These are phyloP conservation scores for Stenoptilia bipunctidactyla DNA, from an alignment of 2,888 invertebrate species.

Conservation along the genomic window DNA sequence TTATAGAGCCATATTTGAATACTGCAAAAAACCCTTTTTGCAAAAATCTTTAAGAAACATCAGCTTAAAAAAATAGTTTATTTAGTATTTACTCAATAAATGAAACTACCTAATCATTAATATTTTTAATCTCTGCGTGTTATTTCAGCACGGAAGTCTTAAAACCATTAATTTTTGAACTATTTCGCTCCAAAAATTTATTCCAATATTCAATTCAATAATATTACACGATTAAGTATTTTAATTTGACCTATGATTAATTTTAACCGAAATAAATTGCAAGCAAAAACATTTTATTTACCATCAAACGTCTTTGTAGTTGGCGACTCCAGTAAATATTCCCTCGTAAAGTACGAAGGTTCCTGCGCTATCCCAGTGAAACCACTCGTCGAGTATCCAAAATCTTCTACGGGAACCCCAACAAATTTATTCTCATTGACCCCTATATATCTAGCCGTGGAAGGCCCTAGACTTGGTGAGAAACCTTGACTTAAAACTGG, in stretches of 20 bases:
- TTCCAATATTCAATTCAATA: no score
- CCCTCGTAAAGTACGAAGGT: conserved; percentile 53
- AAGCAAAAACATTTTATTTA: conserved; percentile 23
- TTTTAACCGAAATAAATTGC: not conserved
- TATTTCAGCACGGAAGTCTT: no score
- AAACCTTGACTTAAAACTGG: conserved; percentile 1
- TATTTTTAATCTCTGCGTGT: no score
- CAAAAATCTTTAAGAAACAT: no score
- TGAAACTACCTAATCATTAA: no score
- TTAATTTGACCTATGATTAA: no score
- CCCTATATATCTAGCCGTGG: conserved; percentile 25
- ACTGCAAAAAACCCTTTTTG: no score
- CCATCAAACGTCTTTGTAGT: conserved; percentile 58
- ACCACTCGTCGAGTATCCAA: conserved; percentile 35
- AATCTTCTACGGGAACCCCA: conserved; percentile 35
- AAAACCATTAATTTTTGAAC: not conserved
- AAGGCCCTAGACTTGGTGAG: conserved; percentile 16
- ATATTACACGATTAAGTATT: no score
- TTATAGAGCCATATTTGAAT: no score
- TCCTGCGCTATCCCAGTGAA: conserved; percentile 38
- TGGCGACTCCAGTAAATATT: conserved; percentile 57
- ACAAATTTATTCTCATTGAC: conserved; percentile 26
- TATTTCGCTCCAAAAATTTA: no score
- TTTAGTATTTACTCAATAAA: no score
- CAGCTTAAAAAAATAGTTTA: no score